These are phyloP conservation scores for Muscidifurax raptorellus DNA, from an alignment of 1,140 invertebrate species.

Conservation along the genomic window DNA sequence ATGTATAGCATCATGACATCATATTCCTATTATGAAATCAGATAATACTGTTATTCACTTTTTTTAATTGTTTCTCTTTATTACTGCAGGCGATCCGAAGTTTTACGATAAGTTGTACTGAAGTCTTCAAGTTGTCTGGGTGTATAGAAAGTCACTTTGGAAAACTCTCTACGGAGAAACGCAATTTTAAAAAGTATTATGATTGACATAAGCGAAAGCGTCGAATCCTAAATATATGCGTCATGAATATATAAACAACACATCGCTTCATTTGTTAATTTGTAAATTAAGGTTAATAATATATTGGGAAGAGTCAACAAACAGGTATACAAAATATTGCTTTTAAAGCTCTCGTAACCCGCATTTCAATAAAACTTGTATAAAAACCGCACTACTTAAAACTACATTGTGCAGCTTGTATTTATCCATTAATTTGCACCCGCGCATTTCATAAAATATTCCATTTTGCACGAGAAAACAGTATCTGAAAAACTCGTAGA, in stretches of 20 bases:
- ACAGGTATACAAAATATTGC: conserved; percentile 33
- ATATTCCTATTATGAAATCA: not conserved
- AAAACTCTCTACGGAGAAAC: not conserved
- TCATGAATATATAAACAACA: conserved; percentile 26
- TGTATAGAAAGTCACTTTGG: not conserved
- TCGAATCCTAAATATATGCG: not conserved
- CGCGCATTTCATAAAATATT: too few species aligned
- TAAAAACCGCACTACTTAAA: too few species aligned
- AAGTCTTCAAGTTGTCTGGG: not conserved
- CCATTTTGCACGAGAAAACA: too few species aligned
- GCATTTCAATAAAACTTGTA: not conserved
- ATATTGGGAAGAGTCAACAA: not conserved
- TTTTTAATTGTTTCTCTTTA: not conserved
- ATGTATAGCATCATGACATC: not conserved
- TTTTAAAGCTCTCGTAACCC: not conserved
- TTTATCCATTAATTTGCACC: too few species aligned
- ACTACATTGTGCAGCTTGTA: too few species aligned
- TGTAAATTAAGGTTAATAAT: conserved; percentile 14
- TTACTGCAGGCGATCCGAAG: not conserved
- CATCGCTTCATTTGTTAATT: conserved; percentile 32
- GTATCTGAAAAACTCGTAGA: not conserved
- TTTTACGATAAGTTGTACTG: not conserved
- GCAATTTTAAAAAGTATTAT: not conserved
- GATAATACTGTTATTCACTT: not conserved
- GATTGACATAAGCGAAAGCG: not conserved